Evolutionary conservation across 2,113 vertebrate species (phyloP).

Genomic region (Colossoma macropomum): DNA sequence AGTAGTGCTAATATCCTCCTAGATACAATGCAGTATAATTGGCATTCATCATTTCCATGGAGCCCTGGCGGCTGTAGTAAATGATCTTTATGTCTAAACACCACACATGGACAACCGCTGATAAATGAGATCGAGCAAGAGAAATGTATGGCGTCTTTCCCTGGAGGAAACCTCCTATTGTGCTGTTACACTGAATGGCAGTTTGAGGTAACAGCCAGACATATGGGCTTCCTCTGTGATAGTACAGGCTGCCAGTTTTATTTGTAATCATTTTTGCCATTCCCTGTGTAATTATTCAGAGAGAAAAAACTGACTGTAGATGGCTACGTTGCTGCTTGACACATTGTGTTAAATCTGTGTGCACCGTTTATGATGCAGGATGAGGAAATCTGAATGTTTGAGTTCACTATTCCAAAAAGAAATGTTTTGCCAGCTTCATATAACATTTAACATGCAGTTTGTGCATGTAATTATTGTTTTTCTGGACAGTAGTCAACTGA

Average conservation of each 20-base stretch:
- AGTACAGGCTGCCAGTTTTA: not conserved
- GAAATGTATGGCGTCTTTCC: not conserved
- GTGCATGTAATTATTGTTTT: no score
- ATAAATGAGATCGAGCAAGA: not conserved
- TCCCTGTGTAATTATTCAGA: not conserved
- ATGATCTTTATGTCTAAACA: slow-evolving; percentile 26
- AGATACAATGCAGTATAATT: slow-evolving; percentile 28
- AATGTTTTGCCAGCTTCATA: no score
- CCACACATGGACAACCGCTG: slow-evolving; percentile 1
- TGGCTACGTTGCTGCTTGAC: not conserved
- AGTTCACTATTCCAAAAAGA: no score
- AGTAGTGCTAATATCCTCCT: slow-evolving; percentile 17
- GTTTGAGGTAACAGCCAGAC: slow-evolving; percentile 13
- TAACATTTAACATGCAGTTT: no score
- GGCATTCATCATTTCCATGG: slow-evolving; percentile 28
- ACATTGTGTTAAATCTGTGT: not conserved
- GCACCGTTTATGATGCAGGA: not conserved
- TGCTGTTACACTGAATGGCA: not conserved
- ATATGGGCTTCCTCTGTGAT: not conserved
- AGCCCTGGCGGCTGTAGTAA: slow-evolving; percentile 16
- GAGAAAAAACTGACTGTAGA: not conserved
- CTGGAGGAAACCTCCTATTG: not conserved
- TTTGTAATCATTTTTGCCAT: not conserved
- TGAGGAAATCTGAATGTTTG: not conserved
- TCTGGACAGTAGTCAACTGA: no score